Evolutionary conservation across 2,888 invertebrate genomes (phyloP).

Genomic region (Rutpela maculata): DNA sequence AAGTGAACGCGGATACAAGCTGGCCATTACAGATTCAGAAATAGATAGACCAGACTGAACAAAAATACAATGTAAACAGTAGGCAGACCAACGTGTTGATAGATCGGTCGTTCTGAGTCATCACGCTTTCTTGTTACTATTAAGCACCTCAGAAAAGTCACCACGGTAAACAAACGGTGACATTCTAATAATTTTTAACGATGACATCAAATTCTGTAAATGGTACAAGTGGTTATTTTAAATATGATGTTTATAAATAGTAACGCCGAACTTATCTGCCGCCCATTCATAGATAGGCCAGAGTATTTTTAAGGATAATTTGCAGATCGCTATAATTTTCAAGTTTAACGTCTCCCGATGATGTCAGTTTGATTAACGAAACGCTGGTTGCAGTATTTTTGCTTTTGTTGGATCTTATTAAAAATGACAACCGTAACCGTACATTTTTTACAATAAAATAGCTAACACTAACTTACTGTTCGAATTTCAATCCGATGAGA

Average conservation of each 20-base stretch:
- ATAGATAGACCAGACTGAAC: slow-evolving; percentile 47
- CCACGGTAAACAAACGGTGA: slow-evolving; percentile 19
- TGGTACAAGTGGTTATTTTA: background rate
- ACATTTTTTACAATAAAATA: no score
- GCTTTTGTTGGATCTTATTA: no score
- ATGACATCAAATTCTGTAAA: slow-evolving; percentile 1
- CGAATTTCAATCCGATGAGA: no score
- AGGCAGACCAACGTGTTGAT: slow-evolving; percentile 40
- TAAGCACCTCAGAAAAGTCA: background rate
- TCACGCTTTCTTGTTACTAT: slow-evolving; percentile 6
- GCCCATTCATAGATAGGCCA: no score
- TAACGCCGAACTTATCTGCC: background rate
- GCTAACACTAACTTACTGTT: no score
- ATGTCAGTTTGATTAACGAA: no score
- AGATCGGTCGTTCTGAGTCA: slow-evolving; percentile 38
- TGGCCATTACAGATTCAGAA: slow-evolving; percentile 43
- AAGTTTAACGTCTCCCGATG: no score
- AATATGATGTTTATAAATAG: background rate
- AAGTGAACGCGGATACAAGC: slow-evolving; percentile 27
- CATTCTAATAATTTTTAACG: background rate
- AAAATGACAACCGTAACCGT: no score
- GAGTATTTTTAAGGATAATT: no score
- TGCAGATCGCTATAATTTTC: no score
- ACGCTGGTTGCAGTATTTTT: no score
- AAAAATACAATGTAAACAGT: slow-evolving; percentile 50